Conservation (phyloP, 2,888 invertebrate species). For the Diaphora mendica region DNA sequence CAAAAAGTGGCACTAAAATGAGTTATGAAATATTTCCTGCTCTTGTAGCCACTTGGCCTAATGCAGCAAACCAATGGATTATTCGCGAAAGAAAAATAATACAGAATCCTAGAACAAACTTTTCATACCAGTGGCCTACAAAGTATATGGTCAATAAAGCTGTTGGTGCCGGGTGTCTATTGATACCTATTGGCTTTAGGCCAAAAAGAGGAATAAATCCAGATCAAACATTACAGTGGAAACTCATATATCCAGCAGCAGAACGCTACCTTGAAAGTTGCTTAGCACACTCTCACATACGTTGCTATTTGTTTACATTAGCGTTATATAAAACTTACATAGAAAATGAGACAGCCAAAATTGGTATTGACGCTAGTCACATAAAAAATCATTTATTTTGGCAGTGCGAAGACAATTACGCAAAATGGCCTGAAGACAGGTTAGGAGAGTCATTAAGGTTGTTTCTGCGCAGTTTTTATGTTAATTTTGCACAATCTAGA, state of each 20-base stretch:
- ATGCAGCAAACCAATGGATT: conserved; percentile 89
- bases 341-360: conserved; percentile 87
- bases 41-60: conserved; percentile 90
- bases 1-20: conserved; percentile 73
- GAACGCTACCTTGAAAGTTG: conserved; percentile 91
- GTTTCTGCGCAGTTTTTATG: conserved; percentile 88
- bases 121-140: conserved; percentile 90
- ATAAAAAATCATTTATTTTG: conserved; percentile 91
- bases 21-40: conserved; percentile 90
- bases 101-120: conserved; percentile 86
- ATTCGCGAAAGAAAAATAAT: conserved; percentile 86
- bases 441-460: conserved; percentile 89
- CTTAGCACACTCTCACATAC: conserved; percentile 90
- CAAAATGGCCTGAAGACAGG: conserved; percentile 91
- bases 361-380: conserved; percentile 90
- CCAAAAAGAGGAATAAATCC: conserved; percentile 88
- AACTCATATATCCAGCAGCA: conserved; percentile 91
- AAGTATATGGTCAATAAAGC: conserved; percentile 89
- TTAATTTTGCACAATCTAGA: conserved; percentile 86
- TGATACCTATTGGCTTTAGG: conserved; percentile 90
- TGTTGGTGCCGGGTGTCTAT: conserved; percentile 88
- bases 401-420: conserved; percentile 91
- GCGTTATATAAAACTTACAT: conserved; percentile 91
- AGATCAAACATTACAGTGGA: conserved; percentile 91
- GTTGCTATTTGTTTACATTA: conserved; percentile 89